Evolutionary conservation across 2,797 vertebrate species (phyloP).

Genomic region (Onychomys torridus): DNA sequence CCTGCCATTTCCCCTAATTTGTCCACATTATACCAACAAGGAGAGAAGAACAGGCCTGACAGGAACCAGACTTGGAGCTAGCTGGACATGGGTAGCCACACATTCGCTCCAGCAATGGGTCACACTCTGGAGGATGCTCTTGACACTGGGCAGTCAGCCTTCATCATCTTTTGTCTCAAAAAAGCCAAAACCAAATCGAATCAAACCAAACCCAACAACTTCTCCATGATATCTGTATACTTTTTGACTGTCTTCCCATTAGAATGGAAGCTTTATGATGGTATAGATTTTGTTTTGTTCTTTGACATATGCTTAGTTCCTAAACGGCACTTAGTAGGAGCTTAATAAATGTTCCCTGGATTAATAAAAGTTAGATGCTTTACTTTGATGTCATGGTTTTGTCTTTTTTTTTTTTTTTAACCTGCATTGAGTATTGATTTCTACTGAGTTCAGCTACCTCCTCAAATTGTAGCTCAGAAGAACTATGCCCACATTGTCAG

Average conservation of each 20-base stretch:
- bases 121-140: not conserved
- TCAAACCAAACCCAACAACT: not conserved
- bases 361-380: not conserved
- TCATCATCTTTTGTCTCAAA: not conserved
- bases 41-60: not conserved
- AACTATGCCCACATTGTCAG: not conserved
- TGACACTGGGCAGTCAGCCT: not conserved
- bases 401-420: not conserved
- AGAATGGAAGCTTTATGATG: not conserved
- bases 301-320: not conserved
- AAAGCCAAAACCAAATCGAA: not conserved
- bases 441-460: not conserved
- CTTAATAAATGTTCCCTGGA: not conserved
- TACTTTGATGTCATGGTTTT: not conserved
- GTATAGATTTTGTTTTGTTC: not conserved
- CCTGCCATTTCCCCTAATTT: constrained; percentile 26
- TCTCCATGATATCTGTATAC: not conserved
- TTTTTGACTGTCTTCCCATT: not conserved
- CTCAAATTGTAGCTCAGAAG: not conserved
- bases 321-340: not conserved
- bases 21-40: constrained; percentile 3
- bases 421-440: not conserved
- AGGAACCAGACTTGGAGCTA: not conserved
- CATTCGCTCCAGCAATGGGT: not conserved
- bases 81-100: not conserved